Base-by-base conservation (phyloP, 2,113 vertebrate species). In the Neogobius melanostomus region DNA sequence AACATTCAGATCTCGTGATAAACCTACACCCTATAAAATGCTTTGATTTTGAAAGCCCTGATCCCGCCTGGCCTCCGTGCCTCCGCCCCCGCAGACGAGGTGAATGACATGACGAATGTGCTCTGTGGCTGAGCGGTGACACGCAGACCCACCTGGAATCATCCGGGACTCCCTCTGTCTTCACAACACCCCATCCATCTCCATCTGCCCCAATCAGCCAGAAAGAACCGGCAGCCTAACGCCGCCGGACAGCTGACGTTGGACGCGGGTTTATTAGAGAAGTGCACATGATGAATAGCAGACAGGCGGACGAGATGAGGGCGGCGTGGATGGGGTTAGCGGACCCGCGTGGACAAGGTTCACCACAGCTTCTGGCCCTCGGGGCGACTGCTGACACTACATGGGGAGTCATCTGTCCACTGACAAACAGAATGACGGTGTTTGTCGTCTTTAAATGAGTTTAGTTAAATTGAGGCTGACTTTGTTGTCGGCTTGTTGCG, bases 71-170 rank as follows among this genome's bases (percentile, higher is more conserved):
- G 17, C 71, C 60, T 66, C 16, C 57, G 75, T 36, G 28, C 28
- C 44, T 43, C 11, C 3, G 77, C 73, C 71, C 80, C 63, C 9
- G 76, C 53, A 64, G 74, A 46, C 51, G 64, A 21, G 53, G 52
- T 81, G 77, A 84, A 74, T 75, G 78, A 84, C 81, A 70, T 87
- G 82, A 87, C 79, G 79, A 79, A 87, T 86, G 79, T 82, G 79
- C 64, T 76, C 65, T 76, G 72, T 66, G 68, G 66, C 70, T 6
- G 47, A 11, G 15, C 76, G 62, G 68, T 81, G 81, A 81, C 81
- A 82, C 59, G 69, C 76, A 68, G 56, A 75, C 70, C 70, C 75
- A 79, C 66, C 75, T 56, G 71, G 74, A 71, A 71, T 77, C 76
- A 49, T 68, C 73, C 76, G 68, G 47, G 75, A 36, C 72, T 72